Evolutionary conservation across 2,888 invertebrate species (phyloP), one percentile per base, ranked within the genome.

Genomic region (Galerucella nymphaeae): DNA sequence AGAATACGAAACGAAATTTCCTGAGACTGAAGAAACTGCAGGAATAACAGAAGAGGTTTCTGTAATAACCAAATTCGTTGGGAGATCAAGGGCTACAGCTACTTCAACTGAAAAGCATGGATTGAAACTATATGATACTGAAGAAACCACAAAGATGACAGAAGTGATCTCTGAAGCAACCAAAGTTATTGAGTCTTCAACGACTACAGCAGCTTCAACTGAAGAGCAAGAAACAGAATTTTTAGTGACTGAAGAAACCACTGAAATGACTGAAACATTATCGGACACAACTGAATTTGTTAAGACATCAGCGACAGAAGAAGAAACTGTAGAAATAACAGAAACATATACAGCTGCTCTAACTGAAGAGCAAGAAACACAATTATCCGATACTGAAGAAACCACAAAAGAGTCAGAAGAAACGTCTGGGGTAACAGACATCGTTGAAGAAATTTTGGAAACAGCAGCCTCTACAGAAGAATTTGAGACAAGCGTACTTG

Each of bases 221-320:
- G n/a, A n/a, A n/a, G 62, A 53, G 23, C 20, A 50, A 57, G 63
- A 69, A 42, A 50, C 42, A 42, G 11, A 2, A 13, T n/a, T 14
- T 0, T 1, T 3, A 1, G n/a, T 23, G 1, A 55, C 8, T 13
- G 38, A 42, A 23, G 57, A 63, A 55, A 41, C 41, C 48, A 41
- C 38, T 5, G 14, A 48, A n/a, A 48, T n/a, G 48, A 1, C 13
- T 1, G 42, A 11, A 42, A 42, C 8, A 2, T 3, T 13, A 2
- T 42, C 13, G 1, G 42, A 42, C 2, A 42, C 42, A 0, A 10
- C 42, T 42, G 42, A 42, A 42, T 1, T 3, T 10, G 2, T 42
- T 10, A 11, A 42, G 42, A 2, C 3, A 10, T 42, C 42, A 11
- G 2, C 5, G 11, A 13, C 0, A 2, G 2, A 0, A 11, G n/a